These are phyloP conservation scores for Procambarus clarkii DNA, from an alignment of 1,140 invertebrate genomes.

Conservation along the genomic window DNA sequence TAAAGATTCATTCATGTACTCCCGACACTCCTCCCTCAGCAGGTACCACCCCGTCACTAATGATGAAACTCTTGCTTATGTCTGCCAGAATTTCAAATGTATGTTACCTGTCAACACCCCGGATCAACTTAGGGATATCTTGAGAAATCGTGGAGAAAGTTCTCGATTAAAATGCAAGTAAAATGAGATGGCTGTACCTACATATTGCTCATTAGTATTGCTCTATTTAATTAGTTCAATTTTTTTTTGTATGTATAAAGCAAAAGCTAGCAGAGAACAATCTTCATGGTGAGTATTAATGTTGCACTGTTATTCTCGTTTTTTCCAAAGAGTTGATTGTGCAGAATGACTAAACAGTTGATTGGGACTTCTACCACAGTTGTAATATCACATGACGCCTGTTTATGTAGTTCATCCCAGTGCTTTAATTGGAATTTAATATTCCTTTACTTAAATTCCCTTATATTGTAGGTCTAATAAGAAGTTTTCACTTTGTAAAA, in stretches of 20 bases:
- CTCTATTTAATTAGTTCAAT: not conserved
- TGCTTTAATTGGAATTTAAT: too few species aligned
- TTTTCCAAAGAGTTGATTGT: not conserved
- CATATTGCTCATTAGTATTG: not conserved
- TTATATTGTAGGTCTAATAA: too few species aligned
- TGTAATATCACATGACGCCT: too few species aligned
- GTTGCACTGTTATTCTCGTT: too few species aligned
- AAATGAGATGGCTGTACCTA: not conserved
- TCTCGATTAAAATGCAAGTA: not conserved
- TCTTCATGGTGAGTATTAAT: not conserved
- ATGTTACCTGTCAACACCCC: constrained; percentile 86
- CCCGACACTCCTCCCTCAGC: constrained; percentile 63
- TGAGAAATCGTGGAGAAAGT: constrained; percentile 75
- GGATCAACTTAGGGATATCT: constrained; percentile 80
- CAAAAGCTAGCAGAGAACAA: not conserved
- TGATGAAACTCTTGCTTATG: constrained; percentile 83
- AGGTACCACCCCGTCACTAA: constrained; percentile 77
- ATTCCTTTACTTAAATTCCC: too few species aligned
- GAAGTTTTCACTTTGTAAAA: too few species aligned
- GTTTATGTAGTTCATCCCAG: too few species aligned
- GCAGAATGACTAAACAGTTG: too few species aligned
- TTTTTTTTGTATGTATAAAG: not conserved
- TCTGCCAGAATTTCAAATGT: constrained; percentile 88
- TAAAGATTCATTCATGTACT: constrained; percentile 69
- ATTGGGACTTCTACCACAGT: too few species aligned